phyloP scores from a whole-genome alignment of 2,888 invertebrate species.

The Drosophila prostipennis region DNA sequence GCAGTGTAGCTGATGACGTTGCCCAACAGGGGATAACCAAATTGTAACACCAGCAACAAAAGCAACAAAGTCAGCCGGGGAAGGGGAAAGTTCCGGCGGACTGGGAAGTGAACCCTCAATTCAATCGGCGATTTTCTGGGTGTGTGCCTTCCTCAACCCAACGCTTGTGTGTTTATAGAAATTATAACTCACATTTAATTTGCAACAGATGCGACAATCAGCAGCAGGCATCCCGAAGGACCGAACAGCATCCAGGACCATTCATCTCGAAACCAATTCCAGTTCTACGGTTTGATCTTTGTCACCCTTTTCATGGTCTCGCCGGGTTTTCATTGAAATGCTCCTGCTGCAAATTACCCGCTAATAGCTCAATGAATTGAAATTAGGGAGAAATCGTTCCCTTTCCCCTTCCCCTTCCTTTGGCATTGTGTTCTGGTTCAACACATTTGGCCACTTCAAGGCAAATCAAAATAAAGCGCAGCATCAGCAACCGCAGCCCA shows the following conservation, averaged over 20 bases:
- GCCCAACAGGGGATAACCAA: constrained; percentile 67
- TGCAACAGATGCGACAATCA: constrained; percentile 82
- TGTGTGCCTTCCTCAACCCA: constrained; percentile 55
- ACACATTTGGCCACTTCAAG: constrained; percentile 78
- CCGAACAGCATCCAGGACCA: constrained; percentile 36
- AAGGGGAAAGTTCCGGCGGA: constrained; percentile 1
- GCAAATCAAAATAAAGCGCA: constrained; percentile 62
- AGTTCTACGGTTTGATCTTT: constrained; percentile 73
- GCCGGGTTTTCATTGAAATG: constrained; percentile 22
- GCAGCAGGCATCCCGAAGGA: constrained; percentile 55
- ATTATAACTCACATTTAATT: constrained; percentile 82
- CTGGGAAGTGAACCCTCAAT: constrained; percentile 61
- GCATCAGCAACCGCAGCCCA: constrained; percentile 52
- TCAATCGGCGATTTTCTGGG: constrained; percentile 80
- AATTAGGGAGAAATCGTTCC: constrained; percentile 45
- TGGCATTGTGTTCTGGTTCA: constrained; percentile 44
- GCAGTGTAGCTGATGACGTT: constrained; percentile 29
- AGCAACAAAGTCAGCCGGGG: constrained; percentile 38
- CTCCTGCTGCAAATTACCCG: constrained; percentile 79
- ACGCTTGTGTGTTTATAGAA: constrained; percentile 64
- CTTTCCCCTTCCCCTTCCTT: constrained; percentile 39
- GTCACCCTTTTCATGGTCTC: constrained; percentile 62
- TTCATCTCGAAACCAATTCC: constrained; percentile 57
- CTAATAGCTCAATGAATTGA: constrained; percentile 77
- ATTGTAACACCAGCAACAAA: constrained; percentile 71